These are phyloP conservation scores for Thunnus thynnus DNA, from an alignment of 2,113 vertebrate genomes.

Conservation along the genomic window DNA sequence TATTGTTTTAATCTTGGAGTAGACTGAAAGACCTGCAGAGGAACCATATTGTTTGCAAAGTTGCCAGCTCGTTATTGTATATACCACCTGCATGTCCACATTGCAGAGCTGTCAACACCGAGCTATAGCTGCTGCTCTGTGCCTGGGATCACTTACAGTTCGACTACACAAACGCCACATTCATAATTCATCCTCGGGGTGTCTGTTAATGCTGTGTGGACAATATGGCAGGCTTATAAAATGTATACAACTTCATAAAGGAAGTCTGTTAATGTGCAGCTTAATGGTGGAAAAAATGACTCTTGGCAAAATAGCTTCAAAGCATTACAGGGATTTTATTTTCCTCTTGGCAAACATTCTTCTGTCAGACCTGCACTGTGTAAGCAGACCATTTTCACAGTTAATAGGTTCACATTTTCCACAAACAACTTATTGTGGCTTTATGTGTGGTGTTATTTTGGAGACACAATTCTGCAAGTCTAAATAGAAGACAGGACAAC, in stretches of 20 bases:
- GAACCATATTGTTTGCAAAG: conserved; percentile 48
- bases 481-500: not conserved
- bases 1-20: conserved; percentile 32
- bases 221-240: conserved; percentile 9
- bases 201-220: conserved; percentile 22
- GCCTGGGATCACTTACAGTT: conserved; percentile 9
- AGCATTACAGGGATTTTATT: conserved; percentile 35
- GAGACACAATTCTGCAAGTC: conserved; percentile 7
- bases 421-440: conserved; percentile 34
- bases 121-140: not conserved
- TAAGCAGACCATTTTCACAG: conserved; percentile 11
- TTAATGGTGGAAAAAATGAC: conserved; percentile 55
- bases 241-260: conserved; percentile 22
- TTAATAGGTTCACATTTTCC: conserved; percentile 24
- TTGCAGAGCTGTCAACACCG: conserved; percentile 30
- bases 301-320: conserved; percentile 26
- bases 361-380: conserved; percentile 7
- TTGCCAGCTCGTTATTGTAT: not conserved
- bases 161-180: conserved; percentile 16
- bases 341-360: conserved; percentile 18
- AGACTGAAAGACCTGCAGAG: conserved; percentile 25
- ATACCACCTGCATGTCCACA: conserved; percentile 29
- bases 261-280: conserved; percentile 13
- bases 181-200: conserved; percentile 47
- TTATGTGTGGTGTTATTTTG: not conserved